phyloP scores from a whole-genome alignment of 1,140 invertebrate species.

The Magallana ariakensis region DNA sequence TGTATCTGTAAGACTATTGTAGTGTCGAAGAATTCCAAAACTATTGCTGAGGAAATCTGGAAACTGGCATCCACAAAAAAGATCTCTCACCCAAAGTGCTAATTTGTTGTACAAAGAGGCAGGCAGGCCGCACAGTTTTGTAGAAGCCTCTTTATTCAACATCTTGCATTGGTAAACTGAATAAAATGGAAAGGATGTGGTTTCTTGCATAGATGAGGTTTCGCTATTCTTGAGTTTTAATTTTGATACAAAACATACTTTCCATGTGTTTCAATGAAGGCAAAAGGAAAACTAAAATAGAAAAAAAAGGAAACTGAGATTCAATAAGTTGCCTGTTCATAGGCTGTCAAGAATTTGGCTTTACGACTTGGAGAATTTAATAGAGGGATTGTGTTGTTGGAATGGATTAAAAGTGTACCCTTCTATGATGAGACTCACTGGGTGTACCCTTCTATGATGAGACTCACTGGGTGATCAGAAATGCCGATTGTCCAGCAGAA shows the following conservation, averaged over 20 bases:
- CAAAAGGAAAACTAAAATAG: conserved; percentile 15
- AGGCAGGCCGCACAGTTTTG: background rate
- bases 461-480: background rate
- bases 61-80: conserved; percentile 6
- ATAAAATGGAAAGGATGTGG: conserved; percentile 33
- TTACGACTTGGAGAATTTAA: background rate
- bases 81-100: background rate
- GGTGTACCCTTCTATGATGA: background rate
- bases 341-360: too few relatives aligned
- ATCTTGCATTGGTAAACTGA: conserved; percentile 32
- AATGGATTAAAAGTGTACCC: background rate
- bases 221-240: conserved; percentile 34
- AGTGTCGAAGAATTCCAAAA: too few relatives aligned
- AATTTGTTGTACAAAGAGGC: conserved; percentile 31
- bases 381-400: background rate
- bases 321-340: background rate
- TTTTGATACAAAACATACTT: conserved; percentile 28
- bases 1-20: too few relatives aligned
- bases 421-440: background rate
- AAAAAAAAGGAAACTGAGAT: background rate
- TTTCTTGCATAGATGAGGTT: background rate
- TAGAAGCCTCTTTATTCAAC: background rate
- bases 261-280: conserved; percentile 17
- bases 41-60: background rate
- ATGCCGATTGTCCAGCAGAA: conserved; percentile 9